Base-by-base conservation (phyloP, 1,140 invertebrate genomes). In the Propsilocerus akamusi region DNA sequence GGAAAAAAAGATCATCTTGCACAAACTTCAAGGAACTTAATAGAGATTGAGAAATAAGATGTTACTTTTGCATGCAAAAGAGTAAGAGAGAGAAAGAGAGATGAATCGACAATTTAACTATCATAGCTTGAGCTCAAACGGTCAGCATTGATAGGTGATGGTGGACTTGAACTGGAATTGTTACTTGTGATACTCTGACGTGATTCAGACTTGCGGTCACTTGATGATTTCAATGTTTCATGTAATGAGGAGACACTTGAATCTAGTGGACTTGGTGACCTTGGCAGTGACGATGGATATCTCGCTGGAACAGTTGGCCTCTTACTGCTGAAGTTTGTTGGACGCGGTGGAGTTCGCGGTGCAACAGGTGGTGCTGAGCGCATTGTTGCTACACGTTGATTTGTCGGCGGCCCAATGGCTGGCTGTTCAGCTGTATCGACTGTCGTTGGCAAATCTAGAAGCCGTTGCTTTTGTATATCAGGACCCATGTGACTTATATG, bases 401-500 rank as follows among this genome's bases (percentile, higher is more conserved):
- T 25, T 46, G 56, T 56, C n/a, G n/a, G n/a, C n/a, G n/a, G n/a
- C n/a, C n/a, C n/a, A n/a, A n/a, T n/a, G n/a, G n/a, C n/a, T n/a
- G n/a, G n/a, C 46, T 62, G 59, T 64, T 80, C 85, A 23, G 82
- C 78, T 32, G 81, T 86, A 71, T 86, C 85, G 6, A 77, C 61
- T 14, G 85, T 86, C 46, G 86, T 90, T 53, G 91, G 90, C 57
- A 97, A 70, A 70, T 96, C 92, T 49, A 96, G 74, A 46, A 97
- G 75, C 50, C 89, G 75, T 68, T 97, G 91, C 60, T 93, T 84
- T 68, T 93, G 84, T 62, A 92, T 93, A 25, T 89, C 88, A 51
- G 95, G 95, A 46, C 95, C 95, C 89, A 98, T 95, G 67, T 99
- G 96, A 57, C 86, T 91, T 53, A 99, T 87, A 70, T 99, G 96